phyloP scores from a whole-genome alignment of 2,797 vertebrate species.

The Scyliorhinus canicula region DNA sequence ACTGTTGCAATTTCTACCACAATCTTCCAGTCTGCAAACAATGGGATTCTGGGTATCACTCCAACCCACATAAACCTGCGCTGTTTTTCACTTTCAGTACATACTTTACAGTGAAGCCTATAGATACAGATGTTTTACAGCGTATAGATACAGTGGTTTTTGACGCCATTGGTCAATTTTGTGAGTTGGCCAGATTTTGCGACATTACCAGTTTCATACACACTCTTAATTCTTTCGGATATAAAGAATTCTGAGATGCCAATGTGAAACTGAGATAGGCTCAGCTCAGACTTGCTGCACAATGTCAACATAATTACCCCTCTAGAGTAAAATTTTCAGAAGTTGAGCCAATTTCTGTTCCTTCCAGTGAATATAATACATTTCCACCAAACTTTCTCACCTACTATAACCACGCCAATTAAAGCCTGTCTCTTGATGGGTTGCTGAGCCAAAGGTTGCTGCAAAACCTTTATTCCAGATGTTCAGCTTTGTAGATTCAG shows the following conservation, averaged over 20 bases:
- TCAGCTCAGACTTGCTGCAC: too few species aligned
- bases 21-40: too few species aligned
- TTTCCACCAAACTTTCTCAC: conserved; percentile 18
- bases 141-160: too few species aligned
- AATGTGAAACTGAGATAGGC: too few species aligned
- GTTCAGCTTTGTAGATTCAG: not conserved
- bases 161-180: too few species aligned
- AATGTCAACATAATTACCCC: not conserved
- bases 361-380: conserved; percentile 25
- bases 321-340: not conserved
- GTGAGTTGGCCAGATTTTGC: not conserved
- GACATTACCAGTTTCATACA: not conserved
- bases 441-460: conserved; percentile 13
- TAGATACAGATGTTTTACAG: too few species aligned
- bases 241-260: not conserved
- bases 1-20: too few species aligned
- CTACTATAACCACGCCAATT: conserved; percentile 7
- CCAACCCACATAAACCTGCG: too few species aligned
- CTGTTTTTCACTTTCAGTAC: too few species aligned
- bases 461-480: conserved; percentile 20
- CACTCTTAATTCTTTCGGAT: not conserved
- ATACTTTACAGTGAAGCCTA: too few species aligned
- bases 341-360: conserved; percentile 10
- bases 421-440: not conserved
- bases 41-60: too few species aligned